phyloP scores from a whole-genome alignment of 2,797 vertebrate genomes.

The Poeciliopsis gracilis region DNA sequence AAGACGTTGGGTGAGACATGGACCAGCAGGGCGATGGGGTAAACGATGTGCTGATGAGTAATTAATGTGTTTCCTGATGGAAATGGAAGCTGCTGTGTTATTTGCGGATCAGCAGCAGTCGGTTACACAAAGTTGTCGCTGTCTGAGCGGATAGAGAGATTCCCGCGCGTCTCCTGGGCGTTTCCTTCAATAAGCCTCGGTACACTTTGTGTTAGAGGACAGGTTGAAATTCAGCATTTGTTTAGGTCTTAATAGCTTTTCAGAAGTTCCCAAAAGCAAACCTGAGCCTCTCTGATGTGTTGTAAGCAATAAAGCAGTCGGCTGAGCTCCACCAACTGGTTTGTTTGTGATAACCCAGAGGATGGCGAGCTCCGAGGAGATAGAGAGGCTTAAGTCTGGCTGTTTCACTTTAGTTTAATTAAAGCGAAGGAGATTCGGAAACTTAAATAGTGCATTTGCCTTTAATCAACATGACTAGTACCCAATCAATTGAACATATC shows the following conservation, averaged over 20 bases:
- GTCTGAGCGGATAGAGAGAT: constrained; percentile 11
- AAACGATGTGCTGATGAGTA: constrained; percentile 70
- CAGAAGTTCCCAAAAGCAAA: constrained; percentile 18
- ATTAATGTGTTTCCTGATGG: constrained; percentile 82
- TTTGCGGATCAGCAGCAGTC: constrained; percentile 33
- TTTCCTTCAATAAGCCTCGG: neutral
- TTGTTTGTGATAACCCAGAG: constrained; percentile 59
- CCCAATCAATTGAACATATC: constrained; percentile 29
- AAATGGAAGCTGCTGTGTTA: constrained; percentile 65
- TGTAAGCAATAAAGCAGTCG: constrained; percentile 7
- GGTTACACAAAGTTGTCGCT: constrained; percentile 30
- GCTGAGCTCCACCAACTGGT: constrained; percentile 44
- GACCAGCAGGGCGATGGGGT: constrained; percentile 57
- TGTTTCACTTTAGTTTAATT: constrained; percentile 52
- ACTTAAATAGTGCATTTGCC: constrained; percentile 31
- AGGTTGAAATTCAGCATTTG: constrained; percentile 20
- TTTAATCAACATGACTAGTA: constrained; percentile 28
- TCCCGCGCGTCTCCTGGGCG: neutral
- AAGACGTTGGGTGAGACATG: constrained; percentile 66
- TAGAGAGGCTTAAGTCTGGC: constrained; percentile 24
- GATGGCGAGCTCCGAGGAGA: constrained; percentile 22
- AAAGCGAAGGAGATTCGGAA: constrained; percentile 48
- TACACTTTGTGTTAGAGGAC: neutral
- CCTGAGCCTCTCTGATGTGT: constrained; percentile 35
- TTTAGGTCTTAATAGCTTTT: constrained; percentile 26